A percentile compares a stretch with the other conserved stretches of the same genome.
phyloP scores from a whole-genome alignment of 2,888 invertebrate genomes.

The Ligdia adustata region DNA sequence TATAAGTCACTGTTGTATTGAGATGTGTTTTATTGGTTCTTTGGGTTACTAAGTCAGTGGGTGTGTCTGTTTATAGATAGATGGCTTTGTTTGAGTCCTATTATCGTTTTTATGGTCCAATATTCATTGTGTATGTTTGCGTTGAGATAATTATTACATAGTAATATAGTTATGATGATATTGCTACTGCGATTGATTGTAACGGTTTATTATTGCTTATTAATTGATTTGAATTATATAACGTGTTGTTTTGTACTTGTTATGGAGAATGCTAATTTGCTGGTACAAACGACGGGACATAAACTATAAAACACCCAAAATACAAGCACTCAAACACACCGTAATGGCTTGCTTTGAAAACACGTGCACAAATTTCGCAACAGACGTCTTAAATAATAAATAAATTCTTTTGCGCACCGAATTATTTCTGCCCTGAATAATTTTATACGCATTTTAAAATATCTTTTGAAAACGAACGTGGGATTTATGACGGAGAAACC shows the following conservation, averaged over 20 bases:
- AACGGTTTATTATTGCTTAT: too few relatives aligned
- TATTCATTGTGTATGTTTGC: constrained; percentile 37
- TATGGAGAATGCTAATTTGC: constrained; percentile 3
- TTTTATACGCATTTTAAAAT: constrained; percentile 83
- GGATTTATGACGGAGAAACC: constrained; percentile 79
- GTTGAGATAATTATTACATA: constrained; percentile 6
- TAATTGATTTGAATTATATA: too few relatives aligned
- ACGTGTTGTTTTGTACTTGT: neutral
- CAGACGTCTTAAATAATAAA: constrained; percentile 60
- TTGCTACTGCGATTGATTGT: neutral
- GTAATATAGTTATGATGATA: neutral
- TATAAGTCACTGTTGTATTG: constrained; percentile 71
- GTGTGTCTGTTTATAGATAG: constrained; percentile 48
- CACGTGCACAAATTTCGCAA: constrained; percentile 68
- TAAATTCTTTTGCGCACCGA: constrained; percentile 65
- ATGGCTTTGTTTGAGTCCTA: constrained; percentile 28
- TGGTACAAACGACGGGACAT: constrained; percentile 15
- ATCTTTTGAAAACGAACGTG: constrained; percentile 80
- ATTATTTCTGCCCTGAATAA: constrained; percentile 82
- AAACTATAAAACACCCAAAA: constrained; percentile 29
- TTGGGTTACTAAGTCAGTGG: constrained; percentile 65
- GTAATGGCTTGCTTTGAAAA: constrained; percentile 43
- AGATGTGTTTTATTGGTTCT: constrained; percentile 62
- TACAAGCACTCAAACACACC: constrained; percentile 28
- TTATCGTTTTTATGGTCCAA: constrained; percentile 24